A percentile compares a stretch with the other conserved stretches of the same genome.
Evolutionary conservation across 2,888 invertebrate species (phyloP).

Genomic region (Lapara coniferarum): DNA sequence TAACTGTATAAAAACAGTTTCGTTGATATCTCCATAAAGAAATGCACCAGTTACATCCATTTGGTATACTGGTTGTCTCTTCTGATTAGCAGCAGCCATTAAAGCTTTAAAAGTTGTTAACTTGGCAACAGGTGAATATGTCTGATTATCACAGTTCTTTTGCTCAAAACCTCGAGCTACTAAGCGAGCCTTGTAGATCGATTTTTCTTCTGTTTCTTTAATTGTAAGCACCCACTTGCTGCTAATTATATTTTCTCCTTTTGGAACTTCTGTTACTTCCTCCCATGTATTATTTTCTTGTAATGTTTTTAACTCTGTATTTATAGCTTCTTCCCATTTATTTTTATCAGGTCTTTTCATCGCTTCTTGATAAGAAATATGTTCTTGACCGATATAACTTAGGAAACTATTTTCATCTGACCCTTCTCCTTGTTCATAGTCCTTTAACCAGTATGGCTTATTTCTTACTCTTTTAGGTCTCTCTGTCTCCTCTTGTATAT

Average conservation of each 20-base stretch:
- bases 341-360: constrained; percentile 24
- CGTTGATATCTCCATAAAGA: background rate
- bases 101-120: background rate
- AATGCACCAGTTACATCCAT: background rate
- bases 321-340: constrained; percentile 29
- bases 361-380: constrained; percentile 24
- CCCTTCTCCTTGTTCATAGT: background rate
- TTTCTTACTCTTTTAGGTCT: background rate
- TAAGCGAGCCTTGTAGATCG: background rate
- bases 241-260: constrained; percentile 1
- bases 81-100: background rate
- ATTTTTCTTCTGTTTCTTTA: background rate
- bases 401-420: constrained; percentile 1
- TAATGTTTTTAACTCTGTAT: background rate
- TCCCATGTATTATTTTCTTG: constrained; percentile 2
- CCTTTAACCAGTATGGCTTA: background rate
- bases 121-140: background rate
- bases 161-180: background rate
- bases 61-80: background rate
- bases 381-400: background rate
- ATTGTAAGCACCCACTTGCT: background rate
- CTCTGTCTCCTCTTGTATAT: background rate
- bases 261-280: constrained; percentile 1
- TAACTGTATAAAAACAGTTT: background rate
- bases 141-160: background rate